phyloP scores from a whole-genome alignment of 2,113 vertebrate genomes.

The Ophthalmolycus amberensis region DNA sequence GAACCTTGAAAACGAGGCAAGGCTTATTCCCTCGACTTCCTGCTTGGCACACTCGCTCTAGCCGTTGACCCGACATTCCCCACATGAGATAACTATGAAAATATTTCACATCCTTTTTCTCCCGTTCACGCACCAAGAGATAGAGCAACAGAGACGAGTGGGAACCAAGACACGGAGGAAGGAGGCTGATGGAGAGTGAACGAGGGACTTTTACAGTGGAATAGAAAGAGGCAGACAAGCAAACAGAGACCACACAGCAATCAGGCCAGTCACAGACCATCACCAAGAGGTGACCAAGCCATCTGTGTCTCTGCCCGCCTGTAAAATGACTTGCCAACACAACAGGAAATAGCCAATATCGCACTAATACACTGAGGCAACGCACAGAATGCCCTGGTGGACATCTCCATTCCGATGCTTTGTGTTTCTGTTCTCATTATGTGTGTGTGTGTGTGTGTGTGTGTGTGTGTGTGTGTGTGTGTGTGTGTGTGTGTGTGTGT shows the following conservation, averaged over 20 bases:
- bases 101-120: conserved; percentile 47
- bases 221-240: conserved; percentile 33
- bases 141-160: conserved; percentile 22
- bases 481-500: conserved; percentile 19
- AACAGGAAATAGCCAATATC: conserved; percentile 76
- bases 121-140: conserved; percentile 21
- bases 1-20: conserved; percentile 43
- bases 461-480: background rate
- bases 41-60: conserved; percentile 24
- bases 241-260: conserved; percentile 66
- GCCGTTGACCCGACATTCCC: conserved; percentile 39
- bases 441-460: conserved; percentile 16
- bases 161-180: conserved; percentile 22
- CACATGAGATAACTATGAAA: conserved; percentile 55
- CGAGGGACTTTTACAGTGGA: conserved; percentile 22
- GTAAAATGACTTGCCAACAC: conserved; percentile 57
- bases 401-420: conserved; percentile 9
- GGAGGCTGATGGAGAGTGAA: conserved; percentile 19
- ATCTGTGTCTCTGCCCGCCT: conserved; percentile 59
- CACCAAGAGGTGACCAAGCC: conserved; percentile 63
- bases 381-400: conserved; percentile 19
- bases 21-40: conserved; percentile 42
- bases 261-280: conserved; percentile 70
- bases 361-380: conserved; percentile 46
- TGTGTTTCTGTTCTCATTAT: background rate